Percentiles rank a stretch among this genome's conserved stretches.
phyloP scores from a whole-genome alignment of 2,797 vertebrate species.

The Phrynocephalus vlangalii region DNA sequence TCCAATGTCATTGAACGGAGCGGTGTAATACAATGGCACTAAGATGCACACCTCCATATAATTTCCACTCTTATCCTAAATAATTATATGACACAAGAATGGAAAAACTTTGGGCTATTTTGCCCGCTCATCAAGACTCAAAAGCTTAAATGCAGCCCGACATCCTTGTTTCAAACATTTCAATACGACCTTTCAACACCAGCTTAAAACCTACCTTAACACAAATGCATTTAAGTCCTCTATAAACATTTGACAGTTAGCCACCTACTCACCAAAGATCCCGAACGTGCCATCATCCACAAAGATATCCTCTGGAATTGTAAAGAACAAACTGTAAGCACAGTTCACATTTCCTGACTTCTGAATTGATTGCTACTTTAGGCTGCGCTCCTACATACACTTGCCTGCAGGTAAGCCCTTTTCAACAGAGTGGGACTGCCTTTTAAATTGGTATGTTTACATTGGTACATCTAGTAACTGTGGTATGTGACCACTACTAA shows the following conservation, averaged over 20 bases:
- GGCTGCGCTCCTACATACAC: neutral
- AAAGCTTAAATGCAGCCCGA: neutral
- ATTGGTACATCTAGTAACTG: neutral
- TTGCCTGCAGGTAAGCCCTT: neutral
- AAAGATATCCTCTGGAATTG: constrained; percentile 82
- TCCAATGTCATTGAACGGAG: too few species aligned
- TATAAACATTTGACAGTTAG: constrained; percentile 14
- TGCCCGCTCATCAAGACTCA: neutral
- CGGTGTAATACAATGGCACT: neutral
- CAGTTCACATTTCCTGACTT: constrained; percentile 60
- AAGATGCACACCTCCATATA: neutral
- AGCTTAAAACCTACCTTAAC: constrained; percentile 29
- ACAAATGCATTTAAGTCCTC: neutral
- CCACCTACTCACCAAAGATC: constrained; percentile 87
- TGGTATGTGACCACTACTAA: constrained; percentile 53
- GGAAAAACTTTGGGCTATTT: too few species aligned
- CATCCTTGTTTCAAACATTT: constrained; percentile 24
- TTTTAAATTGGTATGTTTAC: neutral
- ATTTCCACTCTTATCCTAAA: neutral
- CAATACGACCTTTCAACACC: constrained; percentile 24
- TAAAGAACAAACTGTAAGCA: constrained; percentile 65
- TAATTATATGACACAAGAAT: neutral
- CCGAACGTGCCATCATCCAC: constrained; percentile 92
- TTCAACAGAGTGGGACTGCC: neutral
- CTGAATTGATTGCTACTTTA: constrained; percentile 53